Base-by-base conservation (phyloP, 2,797 vertebrate species). In the Perdix hodgsoniae region DNA sequence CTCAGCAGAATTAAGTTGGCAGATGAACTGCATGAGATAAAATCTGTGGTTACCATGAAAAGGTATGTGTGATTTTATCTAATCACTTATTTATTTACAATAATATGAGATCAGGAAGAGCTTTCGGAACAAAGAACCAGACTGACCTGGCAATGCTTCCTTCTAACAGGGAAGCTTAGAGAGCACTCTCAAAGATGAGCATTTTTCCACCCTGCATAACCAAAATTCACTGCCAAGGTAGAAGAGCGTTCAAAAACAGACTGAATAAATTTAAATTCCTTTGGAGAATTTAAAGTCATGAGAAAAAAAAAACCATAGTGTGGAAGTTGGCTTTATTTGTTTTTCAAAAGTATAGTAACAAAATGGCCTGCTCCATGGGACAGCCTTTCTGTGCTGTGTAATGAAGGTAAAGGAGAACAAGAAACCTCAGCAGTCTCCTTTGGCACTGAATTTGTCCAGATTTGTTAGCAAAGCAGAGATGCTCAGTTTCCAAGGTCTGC, bases 181-280 rank as follows among this genome's bases (percentile, higher is more conserved):
- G 15, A 57, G 6, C n/a, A 40, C 5, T 39, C 50, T 56, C 24
- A 5, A 24, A 21, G 14, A 66, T 29, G 13, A 71, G 14, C 1
- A 1, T 9, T 61, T 57, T n/a, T 29, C n/a, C 27, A 56, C 2
- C 7, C 23, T 18, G 39, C 11, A 3, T 14, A 40, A 40, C 12
- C 42, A 47, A 40, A 0, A 0, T 2, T 63, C 31, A 26, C 27
- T 4, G 2, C 6, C 15, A 39, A 19, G 7, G 14, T 8, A 52
- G 7, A 18, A 8, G 35, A 15, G 19, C 19, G n/a, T 37, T 22
- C 37, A 70, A 40, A 14, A 65, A 16, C 29, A 8, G 33, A 16
- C 7, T 31, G 23, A 15, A 33, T 3, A 31, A 9, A 42, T 47
- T 42, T 37, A 17, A 42, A 9, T 44, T 54, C 11, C 35, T 59